A percentile compares a stretch with the other conserved stretches of the same genome.
phyloP scores from a whole-genome alignment of 2,113 vertebrate genomes.

The Malurus cyaneus region DNA sequence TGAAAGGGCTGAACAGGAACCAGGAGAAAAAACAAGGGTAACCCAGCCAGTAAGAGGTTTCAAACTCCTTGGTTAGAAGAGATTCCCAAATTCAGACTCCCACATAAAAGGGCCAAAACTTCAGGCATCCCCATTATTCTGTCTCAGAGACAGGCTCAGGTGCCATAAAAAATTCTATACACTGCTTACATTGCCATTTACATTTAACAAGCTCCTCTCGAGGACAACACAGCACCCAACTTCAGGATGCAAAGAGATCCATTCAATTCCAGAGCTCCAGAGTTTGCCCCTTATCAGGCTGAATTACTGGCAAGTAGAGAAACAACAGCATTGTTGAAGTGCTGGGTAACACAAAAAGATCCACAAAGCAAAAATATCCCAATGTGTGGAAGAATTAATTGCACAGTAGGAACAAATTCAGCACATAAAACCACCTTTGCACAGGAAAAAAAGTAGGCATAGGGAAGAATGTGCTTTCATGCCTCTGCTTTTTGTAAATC shows the following conservation, averaged over 20 bases:
- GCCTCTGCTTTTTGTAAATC: not conserved
- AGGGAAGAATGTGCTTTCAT: not conserved
- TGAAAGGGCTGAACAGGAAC: not conserved
- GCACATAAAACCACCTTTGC: not conserved
- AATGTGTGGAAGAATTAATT: not conserved
- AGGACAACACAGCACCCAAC: not conserved
- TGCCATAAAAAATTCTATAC: not conserved
- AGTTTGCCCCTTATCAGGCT: not conserved
- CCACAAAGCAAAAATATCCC: not conserved
- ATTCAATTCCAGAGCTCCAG: not conserved
- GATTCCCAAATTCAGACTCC: not conserved
- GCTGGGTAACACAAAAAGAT: not conserved
- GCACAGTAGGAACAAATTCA: not conserved
- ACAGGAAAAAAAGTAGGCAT: not conserved
- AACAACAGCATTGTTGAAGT: accelerated
- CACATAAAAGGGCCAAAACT: not conserved
- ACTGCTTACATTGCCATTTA: not conserved
- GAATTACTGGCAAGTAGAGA: not conserved
- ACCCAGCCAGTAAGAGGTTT: not conserved
- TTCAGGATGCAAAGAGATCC: not conserved
- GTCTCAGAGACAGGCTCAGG: not conserved
- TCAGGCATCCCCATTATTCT: not conserved
- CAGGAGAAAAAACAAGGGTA: not conserved
- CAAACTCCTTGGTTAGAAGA: not conserved
- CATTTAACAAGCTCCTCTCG: not conserved